Evolutionary conservation across 53 echinoderm and acorn worm genomes (phyloP).

Genomic region (Pentamera pediparva): DNA sequence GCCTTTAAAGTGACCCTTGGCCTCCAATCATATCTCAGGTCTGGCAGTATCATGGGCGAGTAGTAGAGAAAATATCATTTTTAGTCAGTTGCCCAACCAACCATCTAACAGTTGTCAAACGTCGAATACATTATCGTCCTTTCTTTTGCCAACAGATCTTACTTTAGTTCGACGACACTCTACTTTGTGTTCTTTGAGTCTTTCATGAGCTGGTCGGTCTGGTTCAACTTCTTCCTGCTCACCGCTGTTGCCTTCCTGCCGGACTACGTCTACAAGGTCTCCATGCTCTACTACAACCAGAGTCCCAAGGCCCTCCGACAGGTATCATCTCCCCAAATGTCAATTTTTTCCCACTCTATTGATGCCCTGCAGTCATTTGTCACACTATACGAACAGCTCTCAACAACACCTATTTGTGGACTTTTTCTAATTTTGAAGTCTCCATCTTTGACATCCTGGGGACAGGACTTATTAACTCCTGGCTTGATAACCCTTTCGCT

Average conservation of each 20-base stretch:
- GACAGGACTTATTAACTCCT: too few relatives aligned
- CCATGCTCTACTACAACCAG: slow-evolving; percentile 47
- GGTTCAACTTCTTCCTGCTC: slow-evolving; percentile 68
- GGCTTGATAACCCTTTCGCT: too few relatives aligned
- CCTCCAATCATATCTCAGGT: too few relatives aligned
- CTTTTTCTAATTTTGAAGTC: too few relatives aligned
- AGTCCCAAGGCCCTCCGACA: slow-evolving; percentile 30
- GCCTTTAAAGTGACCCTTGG: too few relatives aligned
- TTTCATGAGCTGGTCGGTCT: slow-evolving; percentile 70
- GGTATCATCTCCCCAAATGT: background rate
- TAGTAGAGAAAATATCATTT: too few relatives aligned
- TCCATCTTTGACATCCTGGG: too few relatives aligned
- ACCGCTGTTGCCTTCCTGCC: slow-evolving; percentile 71
- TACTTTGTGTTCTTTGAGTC: slow-evolving; percentile 78
- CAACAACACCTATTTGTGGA: too few relatives aligned
- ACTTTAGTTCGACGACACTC: slow-evolving; percentile 50
- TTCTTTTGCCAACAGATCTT: slow-evolving; percentile 45
- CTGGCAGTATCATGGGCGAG: too few relatives aligned
- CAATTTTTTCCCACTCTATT: background rate
- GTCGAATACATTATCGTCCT: background rate
- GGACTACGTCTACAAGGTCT: slow-evolving; percentile 84
- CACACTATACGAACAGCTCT: too few relatives aligned
- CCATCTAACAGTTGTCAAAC: background rate
- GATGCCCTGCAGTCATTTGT: background rate
- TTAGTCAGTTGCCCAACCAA: background rate